Evolutionary conservation across 2,113 vertebrate species (phyloP).

Genomic region (Labeo catla): DNA sequence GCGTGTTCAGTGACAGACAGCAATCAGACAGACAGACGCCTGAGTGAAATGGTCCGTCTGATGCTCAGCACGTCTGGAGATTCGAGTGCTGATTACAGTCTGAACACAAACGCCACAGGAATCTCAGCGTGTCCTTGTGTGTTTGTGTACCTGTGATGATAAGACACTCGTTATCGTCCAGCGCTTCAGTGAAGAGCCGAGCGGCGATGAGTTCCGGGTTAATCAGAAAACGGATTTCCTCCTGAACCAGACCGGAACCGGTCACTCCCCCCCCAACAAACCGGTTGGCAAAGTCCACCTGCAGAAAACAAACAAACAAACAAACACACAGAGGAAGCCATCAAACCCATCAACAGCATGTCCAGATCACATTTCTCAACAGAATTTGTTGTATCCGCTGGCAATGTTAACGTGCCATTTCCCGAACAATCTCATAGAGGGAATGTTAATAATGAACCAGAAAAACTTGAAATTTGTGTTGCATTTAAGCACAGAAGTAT

Average conservation of each 20-base stretch:
- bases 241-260: constrained; percentile 90
- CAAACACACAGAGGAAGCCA: neutral
- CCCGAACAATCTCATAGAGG: too few species aligned
- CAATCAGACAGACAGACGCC: neutral
- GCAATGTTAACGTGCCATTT: too few species aligned
- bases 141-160: constrained; percentile 89
- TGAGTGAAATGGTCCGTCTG: neutral
- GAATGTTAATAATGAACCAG: too few species aligned
- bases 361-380: too few species aligned
- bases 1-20: neutral
- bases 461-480: too few species aligned
- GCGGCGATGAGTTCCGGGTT: constrained; percentile 95
- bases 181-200: constrained; percentile 92
- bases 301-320: constrained; percentile 16
- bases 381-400: too few species aligned
- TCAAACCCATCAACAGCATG: too few species aligned
- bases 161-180: constrained; percentile 95
- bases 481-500: too few species aligned
- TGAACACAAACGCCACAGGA: neutral
- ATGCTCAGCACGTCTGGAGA: neutral
- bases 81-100: constrained; percentile 7
- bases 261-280: constrained; percentile 95
- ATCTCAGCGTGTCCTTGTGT: constrained; percentile 24
- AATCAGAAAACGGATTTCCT: constrained; percentile 97
- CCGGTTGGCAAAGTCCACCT: constrained; percentile 99